Evolutionary conservation across 2,113 vertebrate species (phyloP).

Genomic region (Pseudolaguvia tuberculata): DNA sequence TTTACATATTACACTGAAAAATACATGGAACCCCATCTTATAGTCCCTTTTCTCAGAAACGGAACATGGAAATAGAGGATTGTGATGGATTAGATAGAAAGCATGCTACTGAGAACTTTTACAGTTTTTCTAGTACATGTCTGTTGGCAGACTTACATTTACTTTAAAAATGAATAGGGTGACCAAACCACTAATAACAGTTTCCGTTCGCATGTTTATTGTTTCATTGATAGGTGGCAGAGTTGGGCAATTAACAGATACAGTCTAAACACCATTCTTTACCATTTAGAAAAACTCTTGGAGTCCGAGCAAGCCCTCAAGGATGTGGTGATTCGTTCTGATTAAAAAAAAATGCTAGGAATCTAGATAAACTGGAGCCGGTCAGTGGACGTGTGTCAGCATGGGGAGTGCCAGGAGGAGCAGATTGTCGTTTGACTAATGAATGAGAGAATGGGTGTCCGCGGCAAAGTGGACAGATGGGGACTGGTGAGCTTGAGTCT

Average conservation of each 20-base stretch:
- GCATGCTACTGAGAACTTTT: neutral
- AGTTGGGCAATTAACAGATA: slow-evolving; percentile 4
- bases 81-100: neutral
- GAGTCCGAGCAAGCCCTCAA: neutral
- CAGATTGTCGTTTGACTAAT: slow-evolving; percentile 47
- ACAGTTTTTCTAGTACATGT: neutral
- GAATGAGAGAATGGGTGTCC: slow-evolving; percentile 43
- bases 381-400: slow-evolving; percentile 17
- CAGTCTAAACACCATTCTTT: neutral
- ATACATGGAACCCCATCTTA: neutral
- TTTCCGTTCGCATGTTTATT: slow-evolving; percentile 11
- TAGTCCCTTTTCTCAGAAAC: neutral
- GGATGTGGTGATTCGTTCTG: neutral
- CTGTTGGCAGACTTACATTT: neutral
- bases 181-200: too few relatives aligned
- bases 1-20: too few relatives aligned
- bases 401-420: slow-evolving; percentile 17
- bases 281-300: neutral
- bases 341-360: slow-evolving; percentile 5
- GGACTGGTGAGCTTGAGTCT: slow-evolving; percentile 25
- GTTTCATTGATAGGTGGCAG: slow-evolving; percentile 46
- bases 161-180: too few relatives aligned
- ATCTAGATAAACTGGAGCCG: slow-evolving; percentile 22
- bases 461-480: slow-evolving; percentile 46
- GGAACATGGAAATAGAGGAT: neutral